These are phyloP conservation scores for Charadrius vociferus DNA, from an alignment of 2,113 vertebrate species.

Conservation along the genomic window DNA sequence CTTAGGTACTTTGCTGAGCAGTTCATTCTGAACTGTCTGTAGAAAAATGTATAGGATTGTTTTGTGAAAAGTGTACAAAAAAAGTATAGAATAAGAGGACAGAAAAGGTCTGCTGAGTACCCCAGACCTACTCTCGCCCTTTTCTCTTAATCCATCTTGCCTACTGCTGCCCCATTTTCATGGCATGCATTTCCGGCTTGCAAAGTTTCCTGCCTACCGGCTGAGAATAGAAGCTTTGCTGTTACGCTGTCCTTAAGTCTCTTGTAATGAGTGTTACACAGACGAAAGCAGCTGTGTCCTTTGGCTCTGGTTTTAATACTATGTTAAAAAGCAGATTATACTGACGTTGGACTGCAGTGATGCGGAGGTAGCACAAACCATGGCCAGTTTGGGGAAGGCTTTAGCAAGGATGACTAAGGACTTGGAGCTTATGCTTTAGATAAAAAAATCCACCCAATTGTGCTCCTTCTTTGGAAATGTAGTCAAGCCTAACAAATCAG, in stretches of 20 bases:
- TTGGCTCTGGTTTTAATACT: conserved; percentile 59
- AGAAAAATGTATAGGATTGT: neutral
- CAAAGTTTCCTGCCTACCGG: neutral
- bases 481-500: conserved; percentile 50
- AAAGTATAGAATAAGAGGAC: neutral
- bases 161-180: conserved; percentile 8
- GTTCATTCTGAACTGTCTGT: neutral
- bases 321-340: conserved; percentile 61
- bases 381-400: conserved; percentile 27
- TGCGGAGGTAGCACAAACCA: conserved; percentile 6
- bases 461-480: conserved; percentile 31
- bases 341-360: neutral
- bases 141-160: neutral
- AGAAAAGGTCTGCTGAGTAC: neutral
- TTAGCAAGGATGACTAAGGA: conserved; percentile 63
- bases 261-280: conserved; percentile 46
- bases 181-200: conserved; percentile 53
- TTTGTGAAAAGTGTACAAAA: neutral
- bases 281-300: conserved; percentile 61
- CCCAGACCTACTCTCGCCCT: neutral
- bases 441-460: conserved; percentile 57
- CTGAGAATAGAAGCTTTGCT: conserved; percentile 59
- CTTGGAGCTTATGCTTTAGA: conserved; percentile 43
- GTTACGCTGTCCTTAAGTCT: conserved; percentile 47
- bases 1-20: neutral